These are phyloP conservation scores for Gryllus bimaculatus DNA, from an alignment of 1,140 invertebrate genomes.

Conservation along the genomic window DNA sequence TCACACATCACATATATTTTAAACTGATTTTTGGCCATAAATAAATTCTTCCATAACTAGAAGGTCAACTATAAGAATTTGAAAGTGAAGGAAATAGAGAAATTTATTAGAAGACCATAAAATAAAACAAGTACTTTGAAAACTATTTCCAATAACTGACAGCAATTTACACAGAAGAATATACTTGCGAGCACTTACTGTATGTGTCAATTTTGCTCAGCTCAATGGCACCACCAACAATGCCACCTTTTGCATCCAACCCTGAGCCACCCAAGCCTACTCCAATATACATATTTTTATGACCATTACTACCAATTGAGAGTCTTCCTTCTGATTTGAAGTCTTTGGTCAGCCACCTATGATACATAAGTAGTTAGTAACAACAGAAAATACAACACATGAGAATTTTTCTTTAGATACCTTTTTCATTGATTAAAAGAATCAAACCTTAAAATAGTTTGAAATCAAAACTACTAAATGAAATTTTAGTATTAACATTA, in stretches of 20 bases:
- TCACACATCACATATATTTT: too few species aligned
- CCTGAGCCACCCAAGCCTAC: conserved; percentile 81
- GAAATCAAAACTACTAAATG: background rate
- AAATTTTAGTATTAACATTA: background rate
- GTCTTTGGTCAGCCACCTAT: conserved; percentile 81
- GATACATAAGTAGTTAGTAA: conserved; percentile 22
- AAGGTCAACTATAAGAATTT: too few species aligned
- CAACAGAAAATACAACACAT: background rate
- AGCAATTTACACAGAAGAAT: too few species aligned
- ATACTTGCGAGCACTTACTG: conserved; percentile 41
- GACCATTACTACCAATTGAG: conserved; percentile 87
- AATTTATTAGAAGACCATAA: background rate
- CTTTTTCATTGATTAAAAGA: background rate
- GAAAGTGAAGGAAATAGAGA: too few species aligned
- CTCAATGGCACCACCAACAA: conserved; percentile 89
- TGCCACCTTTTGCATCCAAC: conserved; percentile 89
- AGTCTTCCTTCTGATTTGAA: conserved; percentile 82
- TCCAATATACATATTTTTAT: conserved; percentile 86
- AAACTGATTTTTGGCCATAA: too few species aligned
- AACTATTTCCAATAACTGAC: too few species aligned
- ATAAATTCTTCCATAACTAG: too few species aligned
- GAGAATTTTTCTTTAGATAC: background rate
- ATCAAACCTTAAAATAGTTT: conserved; percentile 11
- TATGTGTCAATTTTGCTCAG: conserved; percentile 81
- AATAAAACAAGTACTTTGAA: background rate